These are phyloP conservation scores for Canis aureus DNA, from an alignment of 2,113 vertebrate genomes.

Conservation along the genomic window DNA sequence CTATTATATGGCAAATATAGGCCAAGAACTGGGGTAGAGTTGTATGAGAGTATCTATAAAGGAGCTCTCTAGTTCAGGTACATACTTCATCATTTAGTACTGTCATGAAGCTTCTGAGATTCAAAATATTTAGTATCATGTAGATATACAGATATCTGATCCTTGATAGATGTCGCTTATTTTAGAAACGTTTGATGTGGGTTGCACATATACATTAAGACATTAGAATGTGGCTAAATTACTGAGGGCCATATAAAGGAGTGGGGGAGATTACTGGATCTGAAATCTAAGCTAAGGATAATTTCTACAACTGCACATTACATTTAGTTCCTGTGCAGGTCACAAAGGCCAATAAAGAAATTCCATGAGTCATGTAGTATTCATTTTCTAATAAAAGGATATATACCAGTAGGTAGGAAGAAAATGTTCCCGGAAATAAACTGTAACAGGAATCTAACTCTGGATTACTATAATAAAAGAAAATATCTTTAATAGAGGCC, in stretches of 20 bases:
- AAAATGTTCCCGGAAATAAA: slow-evolving; percentile 78
- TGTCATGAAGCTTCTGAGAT: background rate
- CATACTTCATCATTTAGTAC: background rate
- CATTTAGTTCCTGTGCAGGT: slow-evolving; percentile 73
- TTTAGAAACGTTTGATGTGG: slow-evolving; percentile 44
- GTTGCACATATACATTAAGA: slow-evolving; percentile 3
- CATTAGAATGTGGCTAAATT: slow-evolving; percentile 58
- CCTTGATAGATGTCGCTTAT: background rate
- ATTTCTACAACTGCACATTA: slow-evolving; percentile 72
- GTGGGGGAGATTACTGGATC: slow-evolving; percentile 22
- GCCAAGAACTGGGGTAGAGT: background rate
- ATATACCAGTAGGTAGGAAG: slow-evolving; percentile 60
- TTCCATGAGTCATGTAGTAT: slow-evolving; percentile 76
- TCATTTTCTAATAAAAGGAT: slow-evolving; percentile 79
- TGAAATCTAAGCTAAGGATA: slow-evolving; percentile 62
- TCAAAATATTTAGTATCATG: background rate
- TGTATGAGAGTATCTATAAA: background rate
- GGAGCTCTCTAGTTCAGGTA: background rate
- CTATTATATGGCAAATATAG: background rate
- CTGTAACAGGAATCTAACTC: slow-evolving; percentile 56
- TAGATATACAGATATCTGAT: background rate
- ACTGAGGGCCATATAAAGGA: slow-evolving; percentile 15
- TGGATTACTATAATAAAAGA: slow-evolving; percentile 66
- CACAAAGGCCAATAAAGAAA: slow-evolving; percentile 76
- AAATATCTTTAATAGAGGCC: slow-evolving; percentile 64